Percentiles rank a stretch among this genome's conserved stretches.
These are phyloP conservation scores for Paramuricea clavata DNA, from an alignment of 92 coral and sea anemone species.

Conservation along the genomic window DNA sequence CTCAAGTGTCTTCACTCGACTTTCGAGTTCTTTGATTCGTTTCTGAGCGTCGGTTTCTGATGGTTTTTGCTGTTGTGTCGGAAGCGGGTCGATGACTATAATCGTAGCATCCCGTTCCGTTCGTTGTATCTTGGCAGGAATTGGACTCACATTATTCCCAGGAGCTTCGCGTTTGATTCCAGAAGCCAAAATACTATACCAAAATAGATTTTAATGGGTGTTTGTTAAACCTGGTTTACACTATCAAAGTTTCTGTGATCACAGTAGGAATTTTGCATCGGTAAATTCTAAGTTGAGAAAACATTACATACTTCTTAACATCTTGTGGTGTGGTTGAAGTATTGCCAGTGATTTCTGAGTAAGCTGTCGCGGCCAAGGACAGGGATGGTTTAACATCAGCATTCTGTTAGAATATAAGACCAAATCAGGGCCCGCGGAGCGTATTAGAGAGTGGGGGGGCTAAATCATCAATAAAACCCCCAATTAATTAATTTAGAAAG, in stretches of 20 bases:
- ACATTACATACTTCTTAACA: conserved; percentile 8
- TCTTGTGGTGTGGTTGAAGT: conserved; percentile 11
- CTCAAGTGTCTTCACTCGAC: neutral
- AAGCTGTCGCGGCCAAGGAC: neutral
- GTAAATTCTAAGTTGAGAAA: too few relatives aligned
- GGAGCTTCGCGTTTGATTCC: conserved; percentile 39
- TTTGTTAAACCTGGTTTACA: neutral
- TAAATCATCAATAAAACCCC: too few relatives aligned
- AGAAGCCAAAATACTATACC: neutral
- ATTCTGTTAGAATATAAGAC: too few relatives aligned
- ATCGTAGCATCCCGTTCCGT: conserved; percentile 17
- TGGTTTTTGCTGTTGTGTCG: conserved; percentile 8
- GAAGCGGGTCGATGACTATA: conserved; percentile 84
- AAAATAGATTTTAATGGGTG: neutral
- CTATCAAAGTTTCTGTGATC: neutral
- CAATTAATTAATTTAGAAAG: too few relatives aligned
- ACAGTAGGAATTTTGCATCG: too few relatives aligned
- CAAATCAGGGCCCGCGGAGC: too few relatives aligned
- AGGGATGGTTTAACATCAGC: neutral
- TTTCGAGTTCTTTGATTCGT: neutral
- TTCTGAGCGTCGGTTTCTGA: neutral
- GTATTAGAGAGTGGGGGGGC: too few relatives aligned
- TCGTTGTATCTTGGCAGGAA: conserved; percentile 8
- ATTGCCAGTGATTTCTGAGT: conserved; percentile 15
- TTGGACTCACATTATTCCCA: neutral